Percentiles rank a stretch among this genome's conserved stretches.
These are phyloP conservation scores for Melopsittacus undulatus DNA, from an alignment of 2,797 vertebrate genomes.

Conservation along the genomic window DNA sequence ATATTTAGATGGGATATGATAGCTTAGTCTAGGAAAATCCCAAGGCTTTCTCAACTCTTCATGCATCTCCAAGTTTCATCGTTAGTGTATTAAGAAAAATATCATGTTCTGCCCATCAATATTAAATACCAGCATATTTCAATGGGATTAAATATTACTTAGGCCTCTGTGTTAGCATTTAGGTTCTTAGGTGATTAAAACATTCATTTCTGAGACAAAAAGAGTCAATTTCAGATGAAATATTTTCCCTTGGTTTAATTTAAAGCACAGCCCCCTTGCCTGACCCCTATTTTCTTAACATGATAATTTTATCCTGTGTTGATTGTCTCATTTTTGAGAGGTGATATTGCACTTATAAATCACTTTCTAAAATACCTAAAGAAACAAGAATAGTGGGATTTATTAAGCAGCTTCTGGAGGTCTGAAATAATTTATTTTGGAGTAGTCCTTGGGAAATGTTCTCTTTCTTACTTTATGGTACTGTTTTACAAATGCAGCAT, in stretches of 20 bases:
- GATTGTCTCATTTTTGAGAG: conserved; percentile 81
- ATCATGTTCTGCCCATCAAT: conserved; percentile 24
- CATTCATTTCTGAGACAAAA: conserved; percentile 82
- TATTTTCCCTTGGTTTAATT: conserved; percentile 77
- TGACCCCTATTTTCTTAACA: conserved; percentile 84
- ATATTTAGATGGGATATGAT: conserved; percentile 55
- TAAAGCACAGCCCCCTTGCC: conserved; percentile 74
- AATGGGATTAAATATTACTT: conserved; percentile 75
- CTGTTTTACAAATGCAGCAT: conserved; percentile 70
- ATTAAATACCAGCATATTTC: conserved; percentile 43
- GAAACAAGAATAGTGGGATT: conserved; percentile 75
- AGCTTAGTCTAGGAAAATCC: conserved; percentile 27
- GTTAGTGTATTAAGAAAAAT: conserved; percentile 42
- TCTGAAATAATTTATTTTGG: conserved; percentile 81
- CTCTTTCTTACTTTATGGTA: conserved; percentile 73
- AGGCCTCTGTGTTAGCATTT: conserved; percentile 62
- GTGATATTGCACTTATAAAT: conserved; percentile 82
- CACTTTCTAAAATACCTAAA: conserved; percentile 80
- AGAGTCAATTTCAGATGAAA: conserved; percentile 78
- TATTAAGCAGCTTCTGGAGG: conserved; percentile 77
- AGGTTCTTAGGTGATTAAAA: conserved; percentile 77
- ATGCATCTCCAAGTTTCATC: neutral
- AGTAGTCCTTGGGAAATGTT: conserved; percentile 77
- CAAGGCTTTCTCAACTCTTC: conserved; percentile 22
- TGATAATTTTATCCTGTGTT: conserved; percentile 78